Conservation (phyloP, 2,888 invertebrate species). For the Watsonalla binaria region DNA sequence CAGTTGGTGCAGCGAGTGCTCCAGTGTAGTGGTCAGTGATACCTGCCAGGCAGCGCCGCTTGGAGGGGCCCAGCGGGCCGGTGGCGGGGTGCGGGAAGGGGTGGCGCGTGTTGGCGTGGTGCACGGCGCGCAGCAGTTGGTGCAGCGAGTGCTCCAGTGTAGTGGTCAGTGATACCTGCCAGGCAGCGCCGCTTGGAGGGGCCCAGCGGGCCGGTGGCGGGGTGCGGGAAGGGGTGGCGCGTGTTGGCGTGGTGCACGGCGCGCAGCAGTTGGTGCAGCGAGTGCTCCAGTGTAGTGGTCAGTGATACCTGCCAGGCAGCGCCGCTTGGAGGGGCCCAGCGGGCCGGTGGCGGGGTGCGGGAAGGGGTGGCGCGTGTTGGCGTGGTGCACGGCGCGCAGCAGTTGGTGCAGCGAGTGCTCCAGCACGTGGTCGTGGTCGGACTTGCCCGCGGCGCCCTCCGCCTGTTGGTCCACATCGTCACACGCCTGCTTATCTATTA, state of each 20-base stretch:
- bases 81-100: conserved; percentile 84
- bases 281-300: background rate
- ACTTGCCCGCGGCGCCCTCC: conserved; percentile 59
- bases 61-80: conserved; percentile 70
- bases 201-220: too few relatives aligned
- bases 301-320: conserved; percentile 87
- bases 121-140: too few relatives aligned
- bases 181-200: too few relatives aligned
- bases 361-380: conserved; percentile 95
- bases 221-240: conserved; percentile 77
- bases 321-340: conserved; percentile 93
- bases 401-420: conserved; percentile 97
- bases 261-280: too few relatives aligned
- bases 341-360: conserved; percentile 97
- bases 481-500: too few relatives aligned
- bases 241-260: conserved; percentile 84
- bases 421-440: conserved; percentile 96
- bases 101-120: conserved; percentile 93
- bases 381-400: conserved; percentile 93
- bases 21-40: conserved; percentile 92
- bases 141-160: too few relatives aligned
- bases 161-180: too few relatives aligned
- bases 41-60: conserved; percentile 44
- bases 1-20: conserved; percentile 96
- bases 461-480: conserved; percentile 21